Conservation (phyloP, 1,140 invertebrate genomes). For the Eueides isabella region DNA sequence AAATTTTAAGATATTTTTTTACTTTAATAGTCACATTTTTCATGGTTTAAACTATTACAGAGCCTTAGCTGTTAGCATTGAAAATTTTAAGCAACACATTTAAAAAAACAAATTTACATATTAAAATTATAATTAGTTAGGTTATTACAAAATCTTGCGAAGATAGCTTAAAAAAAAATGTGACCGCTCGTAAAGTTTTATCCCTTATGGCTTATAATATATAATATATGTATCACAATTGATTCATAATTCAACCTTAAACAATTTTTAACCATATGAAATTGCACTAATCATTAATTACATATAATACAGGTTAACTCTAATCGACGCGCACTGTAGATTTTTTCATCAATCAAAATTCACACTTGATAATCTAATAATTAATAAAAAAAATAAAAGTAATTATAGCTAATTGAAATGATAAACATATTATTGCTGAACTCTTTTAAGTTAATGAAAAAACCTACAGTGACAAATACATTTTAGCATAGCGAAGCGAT, state of each 20-base stretch:
- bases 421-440: not conserved
- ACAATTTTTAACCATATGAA: constrained; percentile 42
- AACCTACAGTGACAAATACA: not conserved
- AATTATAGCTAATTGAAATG: not conserved
- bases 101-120: too few species aligned
- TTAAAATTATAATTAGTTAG: too few species aligned
- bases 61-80: not conserved
- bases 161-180: constrained; percentile 7
- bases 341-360: not conserved
- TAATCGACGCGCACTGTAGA: not conserved
- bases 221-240: constrained; percentile 65
- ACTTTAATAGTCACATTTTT: constrained; percentile 10
- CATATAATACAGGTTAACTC: not conserved
- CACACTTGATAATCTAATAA: not conserved
- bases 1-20: not conserved
- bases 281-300: constrained; percentile 55
- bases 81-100: not conserved
- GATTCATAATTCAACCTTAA: constrained; percentile 66
- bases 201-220: constrained; percentile 16
- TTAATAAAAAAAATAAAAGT: not conserved
- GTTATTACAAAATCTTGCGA: too few species aligned
- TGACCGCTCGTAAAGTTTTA: not conserved
- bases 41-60: not conserved
- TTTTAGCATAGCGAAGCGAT: not conserved
- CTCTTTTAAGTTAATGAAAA: not conserved